phyloP scores from a whole-genome alignment of 2,888 invertebrate species.

The Therioaphis trifolii region DNA sequence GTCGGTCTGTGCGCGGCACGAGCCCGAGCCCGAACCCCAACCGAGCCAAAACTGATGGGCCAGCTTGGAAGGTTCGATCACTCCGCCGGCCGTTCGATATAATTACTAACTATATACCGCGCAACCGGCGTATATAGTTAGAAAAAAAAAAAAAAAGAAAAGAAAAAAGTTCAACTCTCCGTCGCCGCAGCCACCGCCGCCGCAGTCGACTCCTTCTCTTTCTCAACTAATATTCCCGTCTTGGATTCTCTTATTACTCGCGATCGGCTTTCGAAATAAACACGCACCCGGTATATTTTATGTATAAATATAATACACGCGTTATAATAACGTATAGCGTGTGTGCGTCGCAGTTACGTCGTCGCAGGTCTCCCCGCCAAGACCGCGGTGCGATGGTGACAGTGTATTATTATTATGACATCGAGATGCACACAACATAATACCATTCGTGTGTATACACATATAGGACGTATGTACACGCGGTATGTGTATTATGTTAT shows the following conservation, averaged over 20 bases:
- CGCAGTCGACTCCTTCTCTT: neutral
- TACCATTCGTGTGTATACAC: neutral
- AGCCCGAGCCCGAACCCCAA: slow-evolving; percentile 75
- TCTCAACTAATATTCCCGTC: neutral
- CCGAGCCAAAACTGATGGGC: slow-evolving; percentile 86
- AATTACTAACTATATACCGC: slow-evolving; percentile 21
- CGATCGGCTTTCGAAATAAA: too few relatives aligned
- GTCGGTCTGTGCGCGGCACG: slow-evolving; percentile 74
- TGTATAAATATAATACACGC: neutral
- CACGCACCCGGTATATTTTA: too few relatives aligned
- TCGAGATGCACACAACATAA: too few relatives aligned
- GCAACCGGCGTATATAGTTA: slow-evolving; percentile 8
- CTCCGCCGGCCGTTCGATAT: slow-evolving; percentile 45
- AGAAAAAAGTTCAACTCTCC: too few relatives aligned
- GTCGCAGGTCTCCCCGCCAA: neutral
- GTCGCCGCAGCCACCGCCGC: slow-evolving; percentile 1
- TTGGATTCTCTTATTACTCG: too few relatives aligned
- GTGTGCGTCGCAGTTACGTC: neutral
- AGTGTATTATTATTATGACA: too few relatives aligned
- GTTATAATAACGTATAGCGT: neutral
- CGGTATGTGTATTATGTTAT: neutral
- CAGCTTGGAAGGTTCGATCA: slow-evolving; percentile 73
- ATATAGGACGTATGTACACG: neutral
- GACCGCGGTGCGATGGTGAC: neutral
- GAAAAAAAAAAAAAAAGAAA: too few relatives aligned